phyloP scores from a whole-genome alignment of 2,113 vertebrate species.

The Columba livia region DNA sequence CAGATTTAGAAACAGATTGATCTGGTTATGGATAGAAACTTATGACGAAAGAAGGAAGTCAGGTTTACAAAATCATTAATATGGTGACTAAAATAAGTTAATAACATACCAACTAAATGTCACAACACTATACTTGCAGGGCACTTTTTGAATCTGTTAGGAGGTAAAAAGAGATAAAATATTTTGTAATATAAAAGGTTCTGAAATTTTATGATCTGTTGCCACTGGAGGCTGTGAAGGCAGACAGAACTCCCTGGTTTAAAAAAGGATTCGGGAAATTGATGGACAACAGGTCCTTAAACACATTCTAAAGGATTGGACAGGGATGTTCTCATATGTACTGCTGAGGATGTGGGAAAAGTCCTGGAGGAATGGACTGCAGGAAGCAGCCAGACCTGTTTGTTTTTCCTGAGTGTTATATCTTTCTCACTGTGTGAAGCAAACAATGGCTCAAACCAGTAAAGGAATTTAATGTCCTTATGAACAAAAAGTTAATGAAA shows the following conservation, averaged over 20 bases:
- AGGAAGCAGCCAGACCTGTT: background rate
- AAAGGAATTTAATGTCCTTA: background rate
- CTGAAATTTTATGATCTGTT: background rate
- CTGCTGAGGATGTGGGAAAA: background rate
- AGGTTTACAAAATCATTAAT: background rate
- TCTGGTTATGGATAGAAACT: background rate
- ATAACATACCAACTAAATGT: background rate
- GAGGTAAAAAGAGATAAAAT: background rate
- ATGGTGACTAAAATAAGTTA: background rate
- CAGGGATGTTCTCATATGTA: background rate
- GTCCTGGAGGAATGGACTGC: background rate
- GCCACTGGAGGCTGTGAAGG: background rate
- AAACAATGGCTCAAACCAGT: background rate
- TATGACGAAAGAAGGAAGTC: background rate
- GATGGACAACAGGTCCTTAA: background rate
- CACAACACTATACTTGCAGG: background rate
- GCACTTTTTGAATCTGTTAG: background rate
- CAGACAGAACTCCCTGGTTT: background rate
- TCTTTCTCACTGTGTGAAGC: background rate
- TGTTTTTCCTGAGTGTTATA: background rate
- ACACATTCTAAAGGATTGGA: background rate
- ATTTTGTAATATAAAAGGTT: background rate
- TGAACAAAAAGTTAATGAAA: background rate
- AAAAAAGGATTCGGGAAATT: background rate
- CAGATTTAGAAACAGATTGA: background rate